phyloP scores from a whole-genome alignment of 2,888 invertebrate species.

The Ceramica pisi region DNA sequence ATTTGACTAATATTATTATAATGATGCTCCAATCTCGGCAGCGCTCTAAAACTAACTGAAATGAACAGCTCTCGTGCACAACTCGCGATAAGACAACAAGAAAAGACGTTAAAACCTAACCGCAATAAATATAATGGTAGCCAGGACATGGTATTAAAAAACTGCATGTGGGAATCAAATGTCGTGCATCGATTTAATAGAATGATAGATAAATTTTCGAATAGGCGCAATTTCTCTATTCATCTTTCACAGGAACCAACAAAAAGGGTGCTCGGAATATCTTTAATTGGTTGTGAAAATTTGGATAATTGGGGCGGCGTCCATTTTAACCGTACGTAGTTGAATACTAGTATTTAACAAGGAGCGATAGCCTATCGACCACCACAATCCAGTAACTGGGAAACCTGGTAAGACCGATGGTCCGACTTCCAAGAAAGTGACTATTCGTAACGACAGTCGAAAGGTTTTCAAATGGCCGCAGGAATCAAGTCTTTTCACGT shows the following conservation, averaged over 20 bases:
- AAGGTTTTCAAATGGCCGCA: neutral
- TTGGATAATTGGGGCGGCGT: neutral
- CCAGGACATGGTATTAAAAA: neutral
- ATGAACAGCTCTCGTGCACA: slow-evolving; percentile 53
- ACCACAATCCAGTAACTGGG: neutral
- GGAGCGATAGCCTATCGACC: neutral
- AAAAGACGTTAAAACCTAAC: slow-evolving; percentile 42
- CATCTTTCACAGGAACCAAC: no score
- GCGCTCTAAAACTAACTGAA: slow-evolving; percentile 57
- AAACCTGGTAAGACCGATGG: neutral
- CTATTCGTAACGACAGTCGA: neutral
- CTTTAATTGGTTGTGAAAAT: neutral
- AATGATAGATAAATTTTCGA: neutral
- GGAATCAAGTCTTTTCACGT: neutral
- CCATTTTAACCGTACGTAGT: neutral
- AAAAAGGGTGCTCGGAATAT: neutral
- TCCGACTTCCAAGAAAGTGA: neutral
- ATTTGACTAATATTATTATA: slow-evolving; percentile 15
- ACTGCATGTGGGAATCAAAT: slow-evolving; percentile 5
- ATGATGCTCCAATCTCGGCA: slow-evolving; percentile 37
- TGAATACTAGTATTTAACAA: neutral
- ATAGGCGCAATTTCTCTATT: no score
- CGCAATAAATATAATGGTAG: slow-evolving; percentile 17
- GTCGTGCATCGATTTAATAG: neutral
- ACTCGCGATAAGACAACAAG: slow-evolving; percentile 52